Base-by-base conservation (phyloP, 92 coral and sea anemone genomes). In the Paragorgia papillata region DNA sequence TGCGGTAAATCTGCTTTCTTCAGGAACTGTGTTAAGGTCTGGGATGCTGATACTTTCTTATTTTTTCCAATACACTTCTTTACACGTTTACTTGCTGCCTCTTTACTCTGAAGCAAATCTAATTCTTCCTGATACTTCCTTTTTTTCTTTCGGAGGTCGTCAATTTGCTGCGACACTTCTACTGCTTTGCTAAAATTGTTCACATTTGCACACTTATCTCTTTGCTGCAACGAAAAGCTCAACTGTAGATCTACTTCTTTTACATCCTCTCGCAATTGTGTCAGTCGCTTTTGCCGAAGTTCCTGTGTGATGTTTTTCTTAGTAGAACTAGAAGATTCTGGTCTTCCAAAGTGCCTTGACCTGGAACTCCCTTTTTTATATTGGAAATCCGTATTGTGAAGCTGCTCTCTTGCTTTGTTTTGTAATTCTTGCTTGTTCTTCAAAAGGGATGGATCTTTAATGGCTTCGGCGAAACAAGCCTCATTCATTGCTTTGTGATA, bases 401-500 rank as follows among this genome's bases (percentile, higher is more conserved):
- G 44, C 48, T 61, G 58, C 44, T 30, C 50, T 50, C 85, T 70
- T 48, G 85, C 85, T 59, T 41, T 73, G 74, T 29, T 62, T 66
- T 59, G 75, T 65, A 61, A 39, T 61, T 82, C 80, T 34, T 30
- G n/a, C 71, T 73, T 62, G 35, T 46, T 28, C 48, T 64, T 58
- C 33, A 61, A 69, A 61, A 75, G 75, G 43, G 82, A 62, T 44
- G 87, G 87, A 61, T 75, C 80, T 60, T 82, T 39, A 49, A 59
- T 62, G 69, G 75, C 85, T 41, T 61, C 37, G 50, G 53, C 66
- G 34, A 73, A 73, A 44, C 65, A 43, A 54, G 73, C 85, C 29
- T 82, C 81, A 73, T 82, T 82, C 22, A 82, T 82, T 32, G 85
- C 80, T 61, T 61, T 73, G 74, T 65, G 80, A 64, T 74, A 74